These are phyloP conservation scores for Amblyopsis rosae DNA, from an alignment of 2,113 vertebrate genomes.

Conservation along the genomic window DNA sequence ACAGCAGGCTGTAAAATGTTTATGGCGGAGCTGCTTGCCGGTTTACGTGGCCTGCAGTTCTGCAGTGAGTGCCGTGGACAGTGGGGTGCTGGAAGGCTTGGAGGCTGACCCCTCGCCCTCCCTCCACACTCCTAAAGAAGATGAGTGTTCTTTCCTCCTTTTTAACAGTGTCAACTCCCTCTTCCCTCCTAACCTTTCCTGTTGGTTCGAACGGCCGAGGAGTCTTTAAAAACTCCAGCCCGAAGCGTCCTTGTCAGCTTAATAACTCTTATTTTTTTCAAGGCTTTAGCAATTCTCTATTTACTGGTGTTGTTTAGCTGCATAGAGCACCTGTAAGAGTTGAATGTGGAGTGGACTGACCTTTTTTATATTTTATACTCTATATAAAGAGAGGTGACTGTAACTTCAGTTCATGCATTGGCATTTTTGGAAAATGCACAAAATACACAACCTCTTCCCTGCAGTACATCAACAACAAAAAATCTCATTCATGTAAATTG, in stretches of 20 bases:
- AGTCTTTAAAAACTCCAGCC: neutral
- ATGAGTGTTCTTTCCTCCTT: neutral
- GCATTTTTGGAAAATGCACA: neutral
- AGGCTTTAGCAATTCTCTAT: neutral
- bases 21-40: constrained; percentile 8
- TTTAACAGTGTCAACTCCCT: constrained; percentile 4
- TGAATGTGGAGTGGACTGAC: neutral
- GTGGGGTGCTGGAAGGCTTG: constrained; percentile 7
- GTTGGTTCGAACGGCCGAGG: neutral
- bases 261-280: constrained; percentile 1
- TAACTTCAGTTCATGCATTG: neutral
- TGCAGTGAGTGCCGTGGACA: constrained; percentile 16
- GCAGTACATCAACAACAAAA: too few species aligned
- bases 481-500: too few species aligned
- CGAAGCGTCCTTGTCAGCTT: neutral
- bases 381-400: neutral
- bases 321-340: neutral
- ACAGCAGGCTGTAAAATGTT: constrained; percentile 23
- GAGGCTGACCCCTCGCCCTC: constrained; percentile 9
- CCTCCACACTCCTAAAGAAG: constrained; percentile 7
- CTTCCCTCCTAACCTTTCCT: neutral
- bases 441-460: neutral
- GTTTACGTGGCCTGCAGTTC: constrained; percentile 11
- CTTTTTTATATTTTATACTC: too few species aligned
- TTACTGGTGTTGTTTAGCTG: constrained; percentile 14